Base-by-base conservation (phyloP, 2,888 invertebrate genomes). In the Norana najaformis region DNA sequence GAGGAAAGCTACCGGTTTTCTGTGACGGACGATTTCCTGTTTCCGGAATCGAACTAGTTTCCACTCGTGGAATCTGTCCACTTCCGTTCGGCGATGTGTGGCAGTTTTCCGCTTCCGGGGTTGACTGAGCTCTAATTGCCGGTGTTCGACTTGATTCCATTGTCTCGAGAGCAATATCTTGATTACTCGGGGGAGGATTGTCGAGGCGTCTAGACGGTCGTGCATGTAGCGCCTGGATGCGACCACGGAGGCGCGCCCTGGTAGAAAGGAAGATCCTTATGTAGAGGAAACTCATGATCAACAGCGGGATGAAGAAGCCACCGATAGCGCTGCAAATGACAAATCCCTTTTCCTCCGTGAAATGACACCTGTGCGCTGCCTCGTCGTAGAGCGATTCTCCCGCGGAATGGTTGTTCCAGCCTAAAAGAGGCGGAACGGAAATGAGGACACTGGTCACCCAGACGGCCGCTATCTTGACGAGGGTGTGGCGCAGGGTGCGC, bases 211-310 rank as follows among this genome's bases (percentile, higher is more conserved):
- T 83, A 8, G 36, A 85, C 11, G 85, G 20, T 35, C 36, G 20
- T 20, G 37, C 18, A 20, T 18, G 18, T 20, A 37, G 23, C 20
- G 88, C 35, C 47, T 13, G 34, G n/a, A 91, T 91, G 13, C 92
- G 36, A 47, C 47, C 90, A 8, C 92, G 91, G 23, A 92, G 89
- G 16, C 92, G 91, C 6, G 90, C 88, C 38, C 92, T 89, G n/a
- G 98, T 98, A 4, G 99, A 98, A 93, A 98, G 96, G 95, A 97
- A 99, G 94, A 99, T 99, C 96, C 98, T 98, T 92, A 98, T 96
- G 95, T 99, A 99, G 18, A 99, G 98, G 94, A 98, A 97, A 89
- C 98, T 97, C 98, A 99, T 98, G 93, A 99, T 97, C 91, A 97
- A 95, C 93, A 99, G 95, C 0, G 99, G 98, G 93, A 98, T 97